Base-by-base conservation (phyloP, 30 jellyfish, hydroid and myxozoan species). In the Aurelia sp. region DNA sequence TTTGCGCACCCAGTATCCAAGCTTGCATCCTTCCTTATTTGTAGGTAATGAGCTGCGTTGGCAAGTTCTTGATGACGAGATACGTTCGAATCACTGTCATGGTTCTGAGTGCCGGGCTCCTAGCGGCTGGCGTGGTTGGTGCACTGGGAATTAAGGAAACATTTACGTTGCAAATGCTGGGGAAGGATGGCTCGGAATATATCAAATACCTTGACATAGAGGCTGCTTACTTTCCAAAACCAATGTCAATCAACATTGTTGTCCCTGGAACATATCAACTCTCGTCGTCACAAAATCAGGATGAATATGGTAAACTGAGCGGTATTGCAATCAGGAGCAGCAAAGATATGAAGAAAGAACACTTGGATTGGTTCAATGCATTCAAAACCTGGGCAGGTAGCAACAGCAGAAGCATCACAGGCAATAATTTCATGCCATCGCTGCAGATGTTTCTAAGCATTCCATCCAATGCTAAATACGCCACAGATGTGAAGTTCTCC, bases 161-260 rank as follows among this genome's bases (percentile, higher is more conserved):
- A 65, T 90, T 90, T 84, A 82, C 75, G 15, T 53, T 88, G 70
- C 71, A 67, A 41, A 82, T 66, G 84, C 86, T 90, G 4, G 95
- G 91, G 17, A 79, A 78, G 21, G 97, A 90, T 76, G 95, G 95
- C 48, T 90, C 97, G 7, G 74, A 83, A 23, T 90, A 71, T 74
- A 73, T 67, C 50, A 50, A 83, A 17, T 90, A 41, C 68, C 83
- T 82, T 13, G 88, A 90, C 19, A 94, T 55, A 11, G 78, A 72
- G 59, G 64, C 62, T 16, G 65, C 21, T 12, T 64, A 81, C 30
- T 90, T 73, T 60, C 60, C 92, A 7, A 90, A 61, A 17, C 67
- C 90, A 3, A 19, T 50, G 76, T 71, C 18, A 33, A 69, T 82
- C 21, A 64, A 70, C 62, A 51, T 90, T 52, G 76, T 90, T 47